Conservation (phyloP, 1,140 invertebrate genomes). For the Chironomus tepperi region DNA sequence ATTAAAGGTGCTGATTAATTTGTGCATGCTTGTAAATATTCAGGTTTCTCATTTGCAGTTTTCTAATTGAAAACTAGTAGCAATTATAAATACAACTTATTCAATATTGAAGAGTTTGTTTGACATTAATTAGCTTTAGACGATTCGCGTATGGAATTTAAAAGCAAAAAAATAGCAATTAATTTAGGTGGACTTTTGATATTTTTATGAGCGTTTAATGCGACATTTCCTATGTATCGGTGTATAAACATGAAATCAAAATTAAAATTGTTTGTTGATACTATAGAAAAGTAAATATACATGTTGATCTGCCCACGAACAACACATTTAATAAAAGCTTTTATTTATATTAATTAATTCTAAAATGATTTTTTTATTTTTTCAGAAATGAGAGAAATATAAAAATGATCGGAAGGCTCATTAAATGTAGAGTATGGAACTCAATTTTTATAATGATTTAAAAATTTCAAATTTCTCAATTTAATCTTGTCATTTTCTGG, state of each 20-base stretch:
- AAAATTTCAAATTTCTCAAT: too few species aligned
- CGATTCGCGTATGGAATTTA: slow-evolving; percentile 5
- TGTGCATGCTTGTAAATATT: slow-evolving; percentile 13
- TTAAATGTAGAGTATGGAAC: neutral
- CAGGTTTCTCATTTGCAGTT: neutral
- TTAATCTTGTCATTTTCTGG: too few species aligned
- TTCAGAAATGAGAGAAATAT: neutral
- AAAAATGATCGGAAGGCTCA: neutral
- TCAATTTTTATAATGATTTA: neutral
- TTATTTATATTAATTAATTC: neutral
- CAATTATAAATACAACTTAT: slow-evolving; percentile 7
- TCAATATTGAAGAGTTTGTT: neutral
- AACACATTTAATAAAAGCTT: neutral
- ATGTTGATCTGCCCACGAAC: neutral
- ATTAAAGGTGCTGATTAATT: slow-evolving; percentile 14
- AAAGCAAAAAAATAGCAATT: neutral
- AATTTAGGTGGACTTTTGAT: neutral
- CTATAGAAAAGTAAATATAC: neutral
- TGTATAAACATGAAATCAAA: neutral
- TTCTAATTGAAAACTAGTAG: slow-evolving; percentile 4
- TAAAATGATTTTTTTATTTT: neutral
- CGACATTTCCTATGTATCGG: neutral
- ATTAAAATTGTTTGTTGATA: slow-evolving; percentile 1
- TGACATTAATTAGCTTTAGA: slow-evolving; percentile 9
- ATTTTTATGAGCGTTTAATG: slow-evolving; percentile 3